These are phyloP conservation scores for Diloba caeruleocephala DNA, from an alignment of 2,888 invertebrate species.

Conservation along the genomic window DNA sequence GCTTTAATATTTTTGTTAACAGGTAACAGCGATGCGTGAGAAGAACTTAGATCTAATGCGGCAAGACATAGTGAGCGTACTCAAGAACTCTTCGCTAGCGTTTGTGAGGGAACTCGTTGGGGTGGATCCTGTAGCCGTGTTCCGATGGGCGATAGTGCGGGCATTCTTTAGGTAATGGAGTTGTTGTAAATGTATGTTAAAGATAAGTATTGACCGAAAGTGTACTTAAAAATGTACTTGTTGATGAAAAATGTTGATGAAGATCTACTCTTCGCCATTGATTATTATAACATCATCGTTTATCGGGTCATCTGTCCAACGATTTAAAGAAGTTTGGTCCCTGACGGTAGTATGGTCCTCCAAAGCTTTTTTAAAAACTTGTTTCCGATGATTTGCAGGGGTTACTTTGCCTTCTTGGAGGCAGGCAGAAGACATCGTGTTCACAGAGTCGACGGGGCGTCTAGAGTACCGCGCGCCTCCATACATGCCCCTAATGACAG, in stretches of 20 bases:
- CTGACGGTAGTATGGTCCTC: too few relatives aligned
- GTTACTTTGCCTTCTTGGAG: constrained; percentile 96
- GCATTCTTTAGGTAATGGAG: constrained; percentile 92
- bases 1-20: constrained; percentile 4
- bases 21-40: constrained; percentile 97
- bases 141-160: constrained; percentile 97
- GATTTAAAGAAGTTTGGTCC: too few relatives aligned
- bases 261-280: too few relatives aligned
- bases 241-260: too few relatives aligned
- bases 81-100: constrained; percentile 97
- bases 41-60: constrained; percentile 98
- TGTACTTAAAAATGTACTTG: too few relatives aligned
- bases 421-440: constrained; percentile 93
- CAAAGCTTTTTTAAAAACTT: too few relatives aligned
- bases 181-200: too few relatives aligned
- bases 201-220: too few relatives aligned
- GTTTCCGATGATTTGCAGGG: constrained; percentile 81
- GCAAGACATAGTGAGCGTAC: constrained; percentile 97
- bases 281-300: too few relatives aligned
- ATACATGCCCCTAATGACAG: constrained; percentile 92
- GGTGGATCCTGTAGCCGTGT: constrained; percentile 97
- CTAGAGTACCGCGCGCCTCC: constrained; percentile 88
- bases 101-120: constrained; percentile 98
- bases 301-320: too few relatives aligned
- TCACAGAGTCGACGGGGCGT: constrained; percentile 88